These are phyloP conservation scores for Epirrhoe alternata DNA, from an alignment of 2,888 invertebrate species.

Conservation along the genomic window DNA sequence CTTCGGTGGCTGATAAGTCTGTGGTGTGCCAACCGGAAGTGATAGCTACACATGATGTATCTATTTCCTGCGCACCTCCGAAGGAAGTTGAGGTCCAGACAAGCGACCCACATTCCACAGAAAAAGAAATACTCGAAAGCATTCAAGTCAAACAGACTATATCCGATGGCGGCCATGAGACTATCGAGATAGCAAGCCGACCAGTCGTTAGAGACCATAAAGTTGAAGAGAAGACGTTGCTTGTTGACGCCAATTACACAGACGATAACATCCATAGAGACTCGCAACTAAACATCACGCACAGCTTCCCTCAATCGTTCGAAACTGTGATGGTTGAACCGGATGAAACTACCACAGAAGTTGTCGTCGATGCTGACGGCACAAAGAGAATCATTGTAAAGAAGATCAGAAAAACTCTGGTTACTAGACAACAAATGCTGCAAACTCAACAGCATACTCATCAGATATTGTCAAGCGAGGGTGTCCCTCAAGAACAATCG, in stretches of 20 bases:
- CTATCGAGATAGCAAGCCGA: slow-evolving; percentile 89
- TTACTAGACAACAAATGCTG: slow-evolving; percentile 87
- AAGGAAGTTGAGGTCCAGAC: slow-evolving; percentile 87
- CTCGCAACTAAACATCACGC: slow-evolving; percentile 89
- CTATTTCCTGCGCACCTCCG: slow-evolving; percentile 81
- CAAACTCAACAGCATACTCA: slow-evolving; percentile 86
- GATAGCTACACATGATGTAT: slow-evolving; percentile 77
- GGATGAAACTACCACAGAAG: slow-evolving; percentile 92
- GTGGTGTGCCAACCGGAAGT: slow-evolving; percentile 70
- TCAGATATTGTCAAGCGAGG: slow-evolving; percentile 82
- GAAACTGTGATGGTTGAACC: slow-evolving; percentile 93
- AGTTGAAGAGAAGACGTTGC: slow-evolving; percentile 85
- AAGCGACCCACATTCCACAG: slow-evolving; percentile 77
- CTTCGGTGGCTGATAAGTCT: slow-evolving; percentile 74
- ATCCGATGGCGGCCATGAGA: slow-evolving; percentile 88
- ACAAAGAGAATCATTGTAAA: slow-evolving; percentile 91
- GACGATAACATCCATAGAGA: slow-evolving; percentile 82
- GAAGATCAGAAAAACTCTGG: slow-evolving; percentile 88
- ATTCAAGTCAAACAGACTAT: slow-evolving; percentile 88
- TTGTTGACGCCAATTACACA: slow-evolving; percentile 90
- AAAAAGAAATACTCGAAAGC: slow-evolving; percentile 84
- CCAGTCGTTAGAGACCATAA: slow-evolving; percentile 80
- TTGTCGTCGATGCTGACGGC: slow-evolving; percentile 92
- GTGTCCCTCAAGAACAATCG: slow-evolving; percentile 86
- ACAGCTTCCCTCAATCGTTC: slow-evolving; percentile 90